Conservation (phyloP, 2,113 vertebrate genomes). For the Elephas maximus region DNA sequence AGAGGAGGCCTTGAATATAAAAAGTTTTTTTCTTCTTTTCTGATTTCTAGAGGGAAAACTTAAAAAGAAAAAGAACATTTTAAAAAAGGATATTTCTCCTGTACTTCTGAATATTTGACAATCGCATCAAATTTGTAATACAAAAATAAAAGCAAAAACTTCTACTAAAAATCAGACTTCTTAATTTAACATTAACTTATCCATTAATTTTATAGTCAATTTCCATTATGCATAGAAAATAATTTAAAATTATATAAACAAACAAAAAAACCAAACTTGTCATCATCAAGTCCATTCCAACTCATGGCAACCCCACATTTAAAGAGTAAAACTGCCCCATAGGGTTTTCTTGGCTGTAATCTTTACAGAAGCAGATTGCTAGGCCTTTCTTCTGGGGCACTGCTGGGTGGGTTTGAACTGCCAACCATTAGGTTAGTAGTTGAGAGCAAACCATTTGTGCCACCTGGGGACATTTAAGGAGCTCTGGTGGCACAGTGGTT, state of each 20-base stretch:
- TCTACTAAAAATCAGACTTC: slow-evolving; percentile 33
- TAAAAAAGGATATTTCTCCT: not conserved
- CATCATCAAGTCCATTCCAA: not conserved
- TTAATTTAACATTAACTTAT: not conserved
- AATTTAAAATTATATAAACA: slow-evolving; percentile 37
- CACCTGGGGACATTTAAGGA: slow-evolving; percentile 26
- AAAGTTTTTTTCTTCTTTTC: slow-evolving; percentile 14
- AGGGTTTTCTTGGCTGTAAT: not conserved
- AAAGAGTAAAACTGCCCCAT: not conserved
- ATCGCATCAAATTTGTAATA: slow-evolving; percentile 18
- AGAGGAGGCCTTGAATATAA: not conserved
- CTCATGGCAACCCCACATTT: not conserved
- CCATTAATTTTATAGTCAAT: not conserved
- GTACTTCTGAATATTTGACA: slow-evolving; percentile 40
- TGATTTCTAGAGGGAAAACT: slow-evolving; percentile 53
- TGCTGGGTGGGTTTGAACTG: not conserved
- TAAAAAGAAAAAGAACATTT: slow-evolving; percentile 40
- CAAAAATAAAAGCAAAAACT: slow-evolving; percentile 27
- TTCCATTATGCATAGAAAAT: slow-evolving; percentile 15
- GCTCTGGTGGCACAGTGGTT: no score
- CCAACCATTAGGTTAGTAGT: not conserved
- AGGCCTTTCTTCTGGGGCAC: no score
- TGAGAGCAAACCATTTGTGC: not conserved
- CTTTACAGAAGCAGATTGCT: not conserved
- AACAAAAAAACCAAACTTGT: no score